A percentile compares a stretch with the other conserved stretches of the same genome.
phyloP scores from a whole-genome alignment of 2,797 vertebrate genomes.

The Amniataba percoides region DNA sequence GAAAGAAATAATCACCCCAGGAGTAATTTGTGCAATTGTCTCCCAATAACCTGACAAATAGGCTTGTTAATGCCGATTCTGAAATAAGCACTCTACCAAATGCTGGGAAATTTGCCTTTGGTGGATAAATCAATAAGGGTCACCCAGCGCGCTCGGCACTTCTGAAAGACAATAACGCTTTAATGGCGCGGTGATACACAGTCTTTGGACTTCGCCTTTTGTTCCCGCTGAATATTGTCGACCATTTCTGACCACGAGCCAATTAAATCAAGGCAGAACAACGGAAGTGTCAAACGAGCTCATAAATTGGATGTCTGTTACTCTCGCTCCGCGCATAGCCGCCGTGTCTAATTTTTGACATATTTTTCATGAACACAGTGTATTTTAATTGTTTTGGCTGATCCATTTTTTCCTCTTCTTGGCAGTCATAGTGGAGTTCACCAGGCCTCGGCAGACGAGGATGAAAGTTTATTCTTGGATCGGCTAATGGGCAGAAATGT shows the following conservation, averaged over 20 bases:
- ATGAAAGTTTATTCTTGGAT: not conserved
- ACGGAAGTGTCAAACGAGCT: conserved; percentile 22
- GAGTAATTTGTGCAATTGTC: conserved; percentile 41
- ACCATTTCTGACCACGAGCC: conserved; percentile 6
- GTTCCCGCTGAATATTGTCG: conserved; percentile 5
- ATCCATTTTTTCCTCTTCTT: not conserved
- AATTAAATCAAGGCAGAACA: conserved; percentile 44
- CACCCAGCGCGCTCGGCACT: not conserved
- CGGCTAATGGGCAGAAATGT: not conserved
- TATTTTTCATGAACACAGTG: not conserved
- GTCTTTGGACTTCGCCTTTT: conserved; percentile 3
- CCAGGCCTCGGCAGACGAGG: accelerated
- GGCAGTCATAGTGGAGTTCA: not conserved
- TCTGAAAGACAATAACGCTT: conserved; percentile 18
- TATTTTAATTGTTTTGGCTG: conserved; percentile 15
- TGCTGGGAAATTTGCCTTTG: conserved; percentile 30
- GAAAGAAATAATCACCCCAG: conserved; percentile 51
- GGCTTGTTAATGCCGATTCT: conserved; percentile 31
- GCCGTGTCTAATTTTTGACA: conserved; percentile 3
- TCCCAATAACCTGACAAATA: conserved; percentile 48
- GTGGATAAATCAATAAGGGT: conserved; percentile 44
- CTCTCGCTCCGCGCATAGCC: not conserved
- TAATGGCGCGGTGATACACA: conserved; percentile 1
- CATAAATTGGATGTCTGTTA: conserved; percentile 20
- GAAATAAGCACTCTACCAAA: conserved; percentile 38